Percentiles rank a stretch among this genome's conserved stretches.
phyloP scores from a whole-genome alignment of 2,888 invertebrate species.

The Eristalis intricaria region DNA sequence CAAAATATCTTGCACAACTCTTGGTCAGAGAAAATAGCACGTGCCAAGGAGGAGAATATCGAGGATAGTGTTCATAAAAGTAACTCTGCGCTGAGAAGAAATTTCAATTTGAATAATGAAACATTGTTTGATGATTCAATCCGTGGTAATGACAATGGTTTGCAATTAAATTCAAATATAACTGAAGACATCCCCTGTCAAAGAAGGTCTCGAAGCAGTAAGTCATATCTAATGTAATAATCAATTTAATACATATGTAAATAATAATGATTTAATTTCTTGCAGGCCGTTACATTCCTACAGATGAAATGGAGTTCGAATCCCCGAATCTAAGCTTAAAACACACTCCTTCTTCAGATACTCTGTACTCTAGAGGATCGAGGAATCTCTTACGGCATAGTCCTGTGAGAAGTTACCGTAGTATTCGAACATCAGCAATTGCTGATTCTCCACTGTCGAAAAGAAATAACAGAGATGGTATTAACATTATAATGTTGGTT shows the following conservation, averaged over 20 bases:
- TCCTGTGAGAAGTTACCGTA: constrained; percentile 41
- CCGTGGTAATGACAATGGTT: background rate
- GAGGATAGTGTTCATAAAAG: background rate
- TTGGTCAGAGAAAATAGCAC: constrained; percentile 22
- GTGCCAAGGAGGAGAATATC: constrained; percentile 18
- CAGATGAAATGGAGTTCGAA: constrained; percentile 52
- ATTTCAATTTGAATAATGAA: constrained; percentile 11
- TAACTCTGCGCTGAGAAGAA: background rate
- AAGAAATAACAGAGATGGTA: constrained; percentile 2
- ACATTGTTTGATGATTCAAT: background rate
- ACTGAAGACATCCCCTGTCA: background rate
- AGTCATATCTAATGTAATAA: background rate
- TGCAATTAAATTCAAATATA: constrained; percentile 5
- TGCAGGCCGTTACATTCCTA: background rate
- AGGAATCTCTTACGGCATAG: constrained; percentile 25
- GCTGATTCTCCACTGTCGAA: background rate
- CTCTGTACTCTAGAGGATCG: constrained; percentile 33
- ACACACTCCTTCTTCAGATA: constrained; percentile 38
- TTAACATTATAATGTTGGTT: constrained; percentile 54
- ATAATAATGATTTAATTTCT: background rate
- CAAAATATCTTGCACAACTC: constrained; percentile 8
- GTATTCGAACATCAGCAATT: background rate
- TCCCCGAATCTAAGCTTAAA: constrained; percentile 21
- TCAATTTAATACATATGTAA: background rate
- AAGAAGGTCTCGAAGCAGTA: constrained; percentile 21